These are phyloP conservation scores for Pecten maximus DNA, from an alignment of 2,888 invertebrate species.

Conservation along the genomic window DNA sequence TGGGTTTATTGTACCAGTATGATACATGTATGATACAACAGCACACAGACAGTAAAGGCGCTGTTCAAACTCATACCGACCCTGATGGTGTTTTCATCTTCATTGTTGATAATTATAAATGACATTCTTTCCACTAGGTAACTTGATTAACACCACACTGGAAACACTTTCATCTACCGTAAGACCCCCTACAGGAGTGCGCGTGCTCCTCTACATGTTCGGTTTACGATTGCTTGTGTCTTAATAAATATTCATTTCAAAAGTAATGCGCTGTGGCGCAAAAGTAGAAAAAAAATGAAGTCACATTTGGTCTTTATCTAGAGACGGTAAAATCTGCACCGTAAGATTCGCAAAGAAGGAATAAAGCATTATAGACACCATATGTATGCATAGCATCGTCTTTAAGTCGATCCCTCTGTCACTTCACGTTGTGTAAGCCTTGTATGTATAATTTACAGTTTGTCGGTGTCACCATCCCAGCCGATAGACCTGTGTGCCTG, in stretches of 20 bases:
- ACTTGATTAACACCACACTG: background rate
- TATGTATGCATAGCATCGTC: too few relatives aligned
- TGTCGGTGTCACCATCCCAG: background rate
- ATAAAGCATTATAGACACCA: background rate
- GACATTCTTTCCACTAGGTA: background rate
- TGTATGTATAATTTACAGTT: background rate
- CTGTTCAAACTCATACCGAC: background rate
- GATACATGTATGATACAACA: too few relatives aligned
- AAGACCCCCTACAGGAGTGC: background rate
- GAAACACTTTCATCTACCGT: background rate
- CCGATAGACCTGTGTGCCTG: background rate
- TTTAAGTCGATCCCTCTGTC: background rate
- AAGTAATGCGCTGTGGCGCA: background rate
- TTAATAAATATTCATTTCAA: background rate
- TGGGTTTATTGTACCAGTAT: too few relatives aligned
- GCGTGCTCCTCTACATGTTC: background rate
- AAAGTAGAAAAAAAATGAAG: background rate
- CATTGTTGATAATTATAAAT: background rate
- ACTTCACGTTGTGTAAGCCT: background rate
- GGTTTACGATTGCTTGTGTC: background rate
- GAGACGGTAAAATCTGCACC: background rate
- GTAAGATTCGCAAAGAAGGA: background rate
- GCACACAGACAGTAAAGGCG: too few relatives aligned
- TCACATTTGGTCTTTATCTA: background rate
- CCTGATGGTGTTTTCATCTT: background rate